These are phyloP conservation scores for Myathropa florea DNA, from an alignment of 2,888 invertebrate species.

Conservation along the genomic window DNA sequence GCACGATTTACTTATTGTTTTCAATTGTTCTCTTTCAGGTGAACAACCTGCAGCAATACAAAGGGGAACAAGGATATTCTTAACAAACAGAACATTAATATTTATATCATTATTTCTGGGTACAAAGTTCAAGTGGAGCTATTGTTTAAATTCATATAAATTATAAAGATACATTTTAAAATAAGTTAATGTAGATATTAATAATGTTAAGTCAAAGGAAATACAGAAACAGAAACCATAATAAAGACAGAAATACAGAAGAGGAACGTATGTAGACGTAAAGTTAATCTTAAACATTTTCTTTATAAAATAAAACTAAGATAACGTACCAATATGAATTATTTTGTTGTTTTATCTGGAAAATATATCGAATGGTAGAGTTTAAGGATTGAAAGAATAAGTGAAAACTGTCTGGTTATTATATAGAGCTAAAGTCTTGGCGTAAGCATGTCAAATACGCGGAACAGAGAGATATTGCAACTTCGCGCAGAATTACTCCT, in stretches of 20 bases:
- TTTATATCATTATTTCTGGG: constrained; percentile 64
- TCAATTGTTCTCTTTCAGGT: constrained; percentile 82
- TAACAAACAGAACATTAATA: constrained; percentile 58
- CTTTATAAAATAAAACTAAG: constrained; percentile 51
- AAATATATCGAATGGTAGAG: no score
- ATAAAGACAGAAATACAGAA: not conserved
- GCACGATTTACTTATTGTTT: not conserved
- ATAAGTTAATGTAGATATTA: constrained; percentile 53
- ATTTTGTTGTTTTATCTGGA: constrained; percentile 2
- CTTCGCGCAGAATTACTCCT: no score
- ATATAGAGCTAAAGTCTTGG: no score
- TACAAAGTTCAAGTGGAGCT: constrained; percentile 58
- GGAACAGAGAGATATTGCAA: no score
- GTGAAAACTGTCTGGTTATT: no score
- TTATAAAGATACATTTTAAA: constrained; percentile 29
- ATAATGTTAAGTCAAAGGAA: constrained; percentile 31
- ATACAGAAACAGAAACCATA: not conserved
- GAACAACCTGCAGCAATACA: constrained; percentile 94
- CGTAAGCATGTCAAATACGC: no score
- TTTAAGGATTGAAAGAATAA: no score
- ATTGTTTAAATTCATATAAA: constrained; percentile 40
- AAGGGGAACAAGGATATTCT: constrained; percentile 72
- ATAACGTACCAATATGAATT: constrained; percentile 33
- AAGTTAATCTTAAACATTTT: constrained; percentile 43
- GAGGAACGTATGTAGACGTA: constrained; percentile 38